Conservation (phyloP, 2,888 invertebrate species). For the Hofmannophila pseudospretella region DNA sequence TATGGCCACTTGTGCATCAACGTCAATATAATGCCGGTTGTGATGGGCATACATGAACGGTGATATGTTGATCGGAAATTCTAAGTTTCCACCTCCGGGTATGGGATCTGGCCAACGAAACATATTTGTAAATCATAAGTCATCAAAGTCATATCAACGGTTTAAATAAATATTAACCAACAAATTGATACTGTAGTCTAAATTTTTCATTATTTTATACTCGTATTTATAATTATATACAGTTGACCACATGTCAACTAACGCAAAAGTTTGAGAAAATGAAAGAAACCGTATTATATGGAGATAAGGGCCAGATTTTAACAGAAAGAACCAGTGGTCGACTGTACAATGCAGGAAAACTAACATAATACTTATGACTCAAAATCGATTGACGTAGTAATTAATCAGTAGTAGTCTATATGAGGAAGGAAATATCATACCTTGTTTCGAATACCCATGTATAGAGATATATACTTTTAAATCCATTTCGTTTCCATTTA, state of each 20-base stretch:
- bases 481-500: constrained; percentile 50
- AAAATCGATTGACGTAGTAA: background rate
- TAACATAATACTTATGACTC: background rate
- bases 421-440: constrained; percentile 44
- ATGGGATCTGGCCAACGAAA: constrained; percentile 88
- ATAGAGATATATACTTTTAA: constrained; percentile 67
- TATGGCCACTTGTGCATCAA: constrained; percentile 74
- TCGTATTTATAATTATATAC: too few species aligned
- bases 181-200: too few species aligned
- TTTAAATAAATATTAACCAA: too few species aligned
- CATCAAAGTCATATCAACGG: too few species aligned
- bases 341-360: background rate
- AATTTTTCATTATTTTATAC: too few species aligned
- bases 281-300: too few species aligned
- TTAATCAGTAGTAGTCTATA: background rate
- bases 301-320: too few species aligned
- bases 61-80: constrained; percentile 77
- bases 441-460: constrained; percentile 65
- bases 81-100: constrained; percentile 89
- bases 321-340: too few species aligned
- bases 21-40: constrained; percentile 53
- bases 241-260: too few species aligned
- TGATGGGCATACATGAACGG: constrained; percentile 75
- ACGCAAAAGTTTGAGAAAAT: too few species aligned
- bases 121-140: too few species aligned